Conservation (phyloP, 2,888 invertebrate genomes). For the Tiliacea aurago region DNA sequence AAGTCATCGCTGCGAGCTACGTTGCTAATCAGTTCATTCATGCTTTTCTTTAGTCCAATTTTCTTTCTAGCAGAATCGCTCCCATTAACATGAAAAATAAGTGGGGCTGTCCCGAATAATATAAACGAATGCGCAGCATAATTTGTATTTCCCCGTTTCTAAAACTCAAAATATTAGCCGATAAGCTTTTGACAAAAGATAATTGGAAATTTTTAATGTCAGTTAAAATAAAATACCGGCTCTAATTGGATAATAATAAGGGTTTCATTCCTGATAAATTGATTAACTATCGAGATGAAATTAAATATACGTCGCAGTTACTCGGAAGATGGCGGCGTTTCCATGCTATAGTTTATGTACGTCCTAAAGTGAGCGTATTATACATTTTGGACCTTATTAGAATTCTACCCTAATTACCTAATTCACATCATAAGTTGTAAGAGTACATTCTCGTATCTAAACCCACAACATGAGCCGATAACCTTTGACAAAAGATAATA, state of each 20-base stretch:
- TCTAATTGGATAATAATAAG: not conserved
- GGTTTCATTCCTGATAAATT: not conserved
- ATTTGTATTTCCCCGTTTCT: not conserved
- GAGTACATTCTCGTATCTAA: no score
- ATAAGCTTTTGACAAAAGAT: slow-evolving; percentile 19
- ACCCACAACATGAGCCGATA: not conserved
- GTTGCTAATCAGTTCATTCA: slow-evolving; percentile 12
- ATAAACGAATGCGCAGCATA: not conserved
- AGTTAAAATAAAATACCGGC: not conserved
- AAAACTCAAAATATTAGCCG: not conserved
- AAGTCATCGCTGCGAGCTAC: slow-evolving; percentile 38
- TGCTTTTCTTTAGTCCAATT: not conserved
- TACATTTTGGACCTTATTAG: no score
- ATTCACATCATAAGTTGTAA: no score
- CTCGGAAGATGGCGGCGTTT: no score
- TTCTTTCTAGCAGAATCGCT: not conserved
- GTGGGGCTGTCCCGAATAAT: not conserved
- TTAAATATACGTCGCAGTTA: not conserved
- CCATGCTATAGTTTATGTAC: no score
- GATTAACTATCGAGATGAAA: slow-evolving; percentile 1
- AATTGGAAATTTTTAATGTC: not conserved
- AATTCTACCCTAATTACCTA: no score
- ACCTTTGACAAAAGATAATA: slow-evolving; percentile 13
- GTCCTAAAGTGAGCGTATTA: no score
- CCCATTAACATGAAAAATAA: not conserved